These are phyloP conservation scores for Meganola albula DNA, from an alignment of 2,888 invertebrate species.

Conservation along the genomic window DNA sequence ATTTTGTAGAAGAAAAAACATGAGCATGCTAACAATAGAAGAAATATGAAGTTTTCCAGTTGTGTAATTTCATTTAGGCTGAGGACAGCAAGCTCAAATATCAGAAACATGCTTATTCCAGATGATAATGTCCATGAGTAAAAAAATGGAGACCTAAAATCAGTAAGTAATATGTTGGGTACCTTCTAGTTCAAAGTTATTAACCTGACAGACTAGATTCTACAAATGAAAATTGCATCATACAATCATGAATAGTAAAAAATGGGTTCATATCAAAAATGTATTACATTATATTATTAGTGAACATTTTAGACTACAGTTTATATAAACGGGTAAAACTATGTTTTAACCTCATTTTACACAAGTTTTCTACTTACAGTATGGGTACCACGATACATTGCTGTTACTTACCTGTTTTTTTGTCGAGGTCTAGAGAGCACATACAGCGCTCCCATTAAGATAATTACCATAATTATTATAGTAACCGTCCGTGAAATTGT, in stretches of 20 bases:
- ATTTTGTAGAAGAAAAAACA: conserved; percentile 65
- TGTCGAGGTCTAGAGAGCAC: conserved; percentile 62
- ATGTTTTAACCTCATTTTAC: too few species aligned
- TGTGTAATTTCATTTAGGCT: conserved; percentile 82
- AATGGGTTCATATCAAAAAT: too few species aligned
- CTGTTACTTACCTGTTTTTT: conserved; percentile 57
- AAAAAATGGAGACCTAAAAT: conserved; percentile 84
- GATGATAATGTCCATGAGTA: conserved; percentile 85
- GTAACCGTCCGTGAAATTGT: conserved; percentile 55
- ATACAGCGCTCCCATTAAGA: conserved; percentile 63
- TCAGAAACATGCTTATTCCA: conserved; percentile 78
- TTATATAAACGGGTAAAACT: too few species aligned
- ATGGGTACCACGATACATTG: too few species aligned
- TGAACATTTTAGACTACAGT: too few species aligned
- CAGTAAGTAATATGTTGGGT: background rate
- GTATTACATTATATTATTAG: too few species aligned
- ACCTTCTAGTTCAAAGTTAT: too few species aligned
- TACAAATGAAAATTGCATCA: too few species aligned
- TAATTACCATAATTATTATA: conserved; percentile 55
- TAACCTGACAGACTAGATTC: too few species aligned
- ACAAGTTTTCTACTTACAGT: too few species aligned
- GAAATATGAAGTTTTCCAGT: conserved; percentile 60
- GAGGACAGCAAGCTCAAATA: conserved; percentile 85
- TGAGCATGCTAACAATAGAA: conserved; percentile 51
- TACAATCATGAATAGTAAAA: too few species aligned